A percentile compares a stretch with the other conserved stretches of the same genome.
phyloP scores from a whole-genome alignment of 2,797 vertebrate genomes.

The Limosa lapponica region DNA sequence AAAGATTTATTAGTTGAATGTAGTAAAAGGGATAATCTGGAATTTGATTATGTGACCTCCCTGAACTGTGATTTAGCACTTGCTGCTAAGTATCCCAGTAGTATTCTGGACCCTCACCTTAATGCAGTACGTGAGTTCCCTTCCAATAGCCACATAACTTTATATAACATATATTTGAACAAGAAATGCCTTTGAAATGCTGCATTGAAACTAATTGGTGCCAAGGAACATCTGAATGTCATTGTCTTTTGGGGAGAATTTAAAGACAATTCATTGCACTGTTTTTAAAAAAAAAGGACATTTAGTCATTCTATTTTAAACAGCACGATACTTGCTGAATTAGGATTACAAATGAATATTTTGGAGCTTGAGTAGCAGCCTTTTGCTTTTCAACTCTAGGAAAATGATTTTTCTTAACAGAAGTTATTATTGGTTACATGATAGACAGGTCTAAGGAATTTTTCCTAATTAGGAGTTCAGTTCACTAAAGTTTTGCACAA shows the following conservation, averaged over 20 bases:
- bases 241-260: conserved; percentile 39
- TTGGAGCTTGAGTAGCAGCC: conserved; percentile 30
- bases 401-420: conserved; percentile 29
- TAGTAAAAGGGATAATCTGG: conserved; percentile 68
- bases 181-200: conserved; percentile 79
- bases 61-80: conserved; percentile 76
- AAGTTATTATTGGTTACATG: conserved; percentile 18
- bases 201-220: conserved; percentile 63
- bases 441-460: background rate
- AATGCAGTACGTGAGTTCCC: conserved; percentile 33
- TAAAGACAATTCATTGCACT: conserved; percentile 39
- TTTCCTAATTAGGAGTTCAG: background rate
- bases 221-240: conserved; percentile 72
- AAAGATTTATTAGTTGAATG: conserved; percentile 74
- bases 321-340: conserved; percentile 15
- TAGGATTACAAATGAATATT: conserved; percentile 16
- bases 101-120: conserved; percentile 20
- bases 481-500: background rate
- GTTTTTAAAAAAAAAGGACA: background rate
- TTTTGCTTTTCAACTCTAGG: conserved; percentile 23
- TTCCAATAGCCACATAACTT: conserved; percentile 34
- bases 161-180: conserved; percentile 13
- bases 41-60: conserved; percentile 64
- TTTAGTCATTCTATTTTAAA: conserved; percentile 48
- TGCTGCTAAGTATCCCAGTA: conserved; percentile 44